These are phyloP conservation scores for Poecilobothrus nobilitatus DNA, from an alignment of 2,888 invertebrate genomes.

Conservation along the genomic window DNA sequence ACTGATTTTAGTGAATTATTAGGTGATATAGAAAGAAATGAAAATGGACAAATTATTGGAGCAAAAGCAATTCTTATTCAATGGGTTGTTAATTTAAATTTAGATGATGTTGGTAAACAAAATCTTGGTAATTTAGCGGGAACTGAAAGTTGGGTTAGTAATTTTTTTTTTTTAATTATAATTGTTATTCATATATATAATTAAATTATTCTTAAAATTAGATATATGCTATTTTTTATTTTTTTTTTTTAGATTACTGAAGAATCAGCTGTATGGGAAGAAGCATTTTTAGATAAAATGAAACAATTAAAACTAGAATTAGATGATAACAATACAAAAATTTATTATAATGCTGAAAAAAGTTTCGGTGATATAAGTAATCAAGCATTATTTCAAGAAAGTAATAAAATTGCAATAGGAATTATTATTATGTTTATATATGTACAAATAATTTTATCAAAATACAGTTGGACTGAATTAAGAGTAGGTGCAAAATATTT, in stretches of 20 bases:
- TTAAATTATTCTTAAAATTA: too few relatives aligned
- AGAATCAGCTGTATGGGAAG: constrained; percentile 54
- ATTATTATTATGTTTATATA: constrained; percentile 65
- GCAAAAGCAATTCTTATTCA: constrained; percentile 56
- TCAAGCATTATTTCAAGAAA: constrained; percentile 61
- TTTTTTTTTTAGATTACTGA: constrained; percentile 44
- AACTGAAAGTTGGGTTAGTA: constrained; percentile 63
- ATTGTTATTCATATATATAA: background rate
- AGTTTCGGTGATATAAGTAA: constrained; percentile 70
- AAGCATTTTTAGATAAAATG: constrained; percentile 48
- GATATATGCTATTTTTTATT: background rate
- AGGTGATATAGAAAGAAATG: constrained; percentile 53
- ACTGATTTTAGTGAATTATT: constrained; percentile 55
- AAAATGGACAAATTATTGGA: constrained; percentile 52
- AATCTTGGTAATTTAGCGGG: constrained; percentile 63
- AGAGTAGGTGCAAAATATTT: constrained; percentile 45
- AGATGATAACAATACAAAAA: constrained; percentile 39
- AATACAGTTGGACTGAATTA: constrained; percentile 65
- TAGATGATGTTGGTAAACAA: constrained; percentile 56
- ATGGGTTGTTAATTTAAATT: constrained; percentile 60
- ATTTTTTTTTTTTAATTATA: background rate
- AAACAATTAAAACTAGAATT: constrained; percentile 34
- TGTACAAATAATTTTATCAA: constrained; percentile 62
- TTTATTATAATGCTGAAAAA: constrained; percentile 54
- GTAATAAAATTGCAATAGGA: constrained; percentile 59